A percentile compares a stretch with the other conserved stretches of the same genome.
phyloP scores from a whole-genome alignment of 2,888 invertebrate species.

The Hirtodrosophila confusa region DNA sequence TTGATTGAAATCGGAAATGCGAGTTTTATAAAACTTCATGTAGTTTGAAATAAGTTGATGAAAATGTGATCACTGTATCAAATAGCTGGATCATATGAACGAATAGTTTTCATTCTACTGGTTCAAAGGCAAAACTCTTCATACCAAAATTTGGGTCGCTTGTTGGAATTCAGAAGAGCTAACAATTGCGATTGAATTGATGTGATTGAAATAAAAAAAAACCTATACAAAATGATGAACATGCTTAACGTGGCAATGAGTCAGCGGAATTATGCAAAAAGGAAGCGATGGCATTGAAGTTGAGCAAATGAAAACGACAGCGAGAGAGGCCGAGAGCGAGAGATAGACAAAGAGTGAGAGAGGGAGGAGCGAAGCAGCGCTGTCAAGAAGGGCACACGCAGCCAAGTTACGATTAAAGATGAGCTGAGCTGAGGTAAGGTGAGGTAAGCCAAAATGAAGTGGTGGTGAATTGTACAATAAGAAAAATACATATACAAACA shows the following conservation, averaged over 20 bases:
- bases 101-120: no score
- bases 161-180: no score
- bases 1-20: no score
- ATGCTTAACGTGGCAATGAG: conserved; percentile 54
- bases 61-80: no score
- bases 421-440: conserved; percentile 40
- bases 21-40: no score
- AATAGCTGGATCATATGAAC: no score
- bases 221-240: conserved; percentile 28
- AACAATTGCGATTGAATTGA: not conserved
- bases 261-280: conserved; percentile 66
- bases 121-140: no score
- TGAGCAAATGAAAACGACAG: conserved; percentile 56
- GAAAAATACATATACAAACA: conserved; percentile 19
- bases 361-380: conserved; percentile 7
- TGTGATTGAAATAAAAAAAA: conserved; percentile 1
- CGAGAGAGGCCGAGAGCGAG: conserved; percentile 7
- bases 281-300: conserved; percentile 50
- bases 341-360: conserved; percentile 13
- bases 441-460: conserved; percentile 40
- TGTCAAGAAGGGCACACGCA: conserved; percentile 31
- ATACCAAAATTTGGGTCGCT: no score
- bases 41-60: no score
- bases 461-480: conserved; percentile 54
- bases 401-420: conserved; percentile 40